Evolutionary conservation across 2,113 vertebrate genomes (phyloP), one percentile per base, ranked within the genome.

Genomic region (Epinephelus fuscoguttatus): DNA sequence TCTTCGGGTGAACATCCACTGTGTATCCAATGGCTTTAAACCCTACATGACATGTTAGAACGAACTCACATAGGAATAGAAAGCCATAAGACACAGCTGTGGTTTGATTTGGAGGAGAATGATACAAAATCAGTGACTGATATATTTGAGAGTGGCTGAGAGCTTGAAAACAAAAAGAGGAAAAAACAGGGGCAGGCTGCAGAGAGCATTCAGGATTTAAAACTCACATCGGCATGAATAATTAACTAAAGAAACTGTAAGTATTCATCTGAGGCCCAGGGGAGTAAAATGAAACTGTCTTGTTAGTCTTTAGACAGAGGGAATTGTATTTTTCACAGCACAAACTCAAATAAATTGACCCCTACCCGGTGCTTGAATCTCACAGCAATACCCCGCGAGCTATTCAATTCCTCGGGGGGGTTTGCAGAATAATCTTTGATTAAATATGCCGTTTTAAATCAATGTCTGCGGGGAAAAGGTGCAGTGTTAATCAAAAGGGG

Each of bases 41-140:
- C 97, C 98, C 98, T 99, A 99, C 97, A 96, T 97, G 98, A 99
- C 86, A 93, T 96, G 69, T 92, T 93, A 94, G 95, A 95, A 94
- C 95, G 73, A 95, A 96, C 96, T 99, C 98, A 99, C 98, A 98
- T 99, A 99, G 98, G 98, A 99, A 99, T 99, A 99, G 98, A 99
- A 99, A 99, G 98, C 98, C 98, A 99, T 99, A 99, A 92, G 94
- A 96, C 97, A 95, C 97, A 97, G 93, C 89, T 95, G 96, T 95
- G 95, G 96, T 91, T 90, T 76, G 42, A 81, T 73, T 66, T 82
- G 47, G 60, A 75, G 62, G 56, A 50, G 37, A 56, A 62, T 23
- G 37, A 78, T 37, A 53, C 25, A 68, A 82, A 74, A 81, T 45
- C 56, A 50, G 23, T 30, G 18, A 40, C 55, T 6, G 62, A 64